Evolutionary conservation across 2,888 invertebrate species (phyloP).

Genomic region (Netelia fuscicornis): DNA sequence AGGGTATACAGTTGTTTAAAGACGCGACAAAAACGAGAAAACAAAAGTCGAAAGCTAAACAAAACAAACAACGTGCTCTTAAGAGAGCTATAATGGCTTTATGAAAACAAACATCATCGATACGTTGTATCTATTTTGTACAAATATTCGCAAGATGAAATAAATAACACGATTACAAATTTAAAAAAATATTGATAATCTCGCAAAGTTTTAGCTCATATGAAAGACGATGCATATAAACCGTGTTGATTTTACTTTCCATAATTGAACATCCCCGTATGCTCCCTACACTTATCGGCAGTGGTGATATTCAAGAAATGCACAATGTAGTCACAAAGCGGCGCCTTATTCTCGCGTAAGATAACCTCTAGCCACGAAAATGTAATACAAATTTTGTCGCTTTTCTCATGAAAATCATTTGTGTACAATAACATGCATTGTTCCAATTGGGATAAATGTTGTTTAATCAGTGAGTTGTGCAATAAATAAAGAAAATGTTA

Average conservation of each 20-base stretch:
- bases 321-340: background rate
- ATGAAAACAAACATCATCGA: conserved; percentile 69
- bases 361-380: background rate
- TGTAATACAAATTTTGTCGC: background rate
- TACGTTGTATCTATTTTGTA: conserved; percentile 25
- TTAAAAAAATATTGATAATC: background rate
- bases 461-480: background rate
- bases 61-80: conserved; percentile 87
- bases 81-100: conserved; percentile 87
- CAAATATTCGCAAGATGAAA: conserved; percentile 40
- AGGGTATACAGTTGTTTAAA: conserved; percentile 91
- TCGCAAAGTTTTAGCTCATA: background rate
- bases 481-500: background rate
- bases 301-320: no score
- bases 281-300: no score
- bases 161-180: conserved; percentile 5
- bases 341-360: background rate
- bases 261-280: no score
- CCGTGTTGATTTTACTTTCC: no score
- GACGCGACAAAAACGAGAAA: conserved; percentile 90
- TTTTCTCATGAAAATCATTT: background rate
- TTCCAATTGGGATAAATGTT: background rate
- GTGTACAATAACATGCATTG: background rate
- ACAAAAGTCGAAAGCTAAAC: conserved; percentile 88
- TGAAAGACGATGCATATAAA: background rate